phyloP scores from a whole-genome alignment of 92 coral and sea anemone genomes.

The Phenganax marumi region DNA sequence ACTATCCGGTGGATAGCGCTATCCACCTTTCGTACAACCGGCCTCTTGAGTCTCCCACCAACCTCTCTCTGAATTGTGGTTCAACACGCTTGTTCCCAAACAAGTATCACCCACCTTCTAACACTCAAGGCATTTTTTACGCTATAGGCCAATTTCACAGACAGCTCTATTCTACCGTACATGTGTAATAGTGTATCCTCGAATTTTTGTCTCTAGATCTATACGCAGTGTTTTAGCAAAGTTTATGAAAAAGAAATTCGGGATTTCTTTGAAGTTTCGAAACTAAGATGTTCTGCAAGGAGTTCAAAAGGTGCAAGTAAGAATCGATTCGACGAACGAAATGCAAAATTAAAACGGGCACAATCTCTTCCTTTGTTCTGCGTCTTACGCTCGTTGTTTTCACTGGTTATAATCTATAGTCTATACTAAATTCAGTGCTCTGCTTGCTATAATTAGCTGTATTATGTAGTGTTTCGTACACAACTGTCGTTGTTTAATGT shows the following conservation, averaged over 20 bases:
- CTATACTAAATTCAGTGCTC: too few relatives aligned
- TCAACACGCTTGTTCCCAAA: too few relatives aligned
- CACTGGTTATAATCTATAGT: background rate
- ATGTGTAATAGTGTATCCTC: background rate
- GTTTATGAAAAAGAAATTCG: constrained; percentile 89
- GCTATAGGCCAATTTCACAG: too few relatives aligned
- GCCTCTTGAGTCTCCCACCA: too few relatives aligned
- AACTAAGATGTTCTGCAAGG: constrained; percentile 65
- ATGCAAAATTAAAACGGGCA: background rate
- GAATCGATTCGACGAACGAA: background rate
- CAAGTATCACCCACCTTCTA: too few relatives aligned
- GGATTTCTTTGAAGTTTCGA: constrained; percentile 92
- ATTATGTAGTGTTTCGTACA: too few relatives aligned
- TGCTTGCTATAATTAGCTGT: too few relatives aligned
- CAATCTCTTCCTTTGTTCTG: background rate
- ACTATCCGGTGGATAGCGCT: too few relatives aligned
- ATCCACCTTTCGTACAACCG: too few relatives aligned
- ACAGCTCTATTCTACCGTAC: background rate
- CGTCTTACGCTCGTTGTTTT: background rate
- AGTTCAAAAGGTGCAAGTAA: constrained; percentile 24
- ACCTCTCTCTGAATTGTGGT: too few relatives aligned
- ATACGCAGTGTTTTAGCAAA: constrained; percentile 75
- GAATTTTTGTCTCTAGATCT: constrained; percentile 55
- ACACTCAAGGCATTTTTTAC: too few relatives aligned
- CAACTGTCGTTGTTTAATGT: too few relatives aligned